A percentile compares a stretch with the other conserved stretches of the same genome.
These are phyloP conservation scores for Macaca nemestrina DNA, from an alignment of 2,113 vertebrate genomes.

Conservation along the genomic window DNA sequence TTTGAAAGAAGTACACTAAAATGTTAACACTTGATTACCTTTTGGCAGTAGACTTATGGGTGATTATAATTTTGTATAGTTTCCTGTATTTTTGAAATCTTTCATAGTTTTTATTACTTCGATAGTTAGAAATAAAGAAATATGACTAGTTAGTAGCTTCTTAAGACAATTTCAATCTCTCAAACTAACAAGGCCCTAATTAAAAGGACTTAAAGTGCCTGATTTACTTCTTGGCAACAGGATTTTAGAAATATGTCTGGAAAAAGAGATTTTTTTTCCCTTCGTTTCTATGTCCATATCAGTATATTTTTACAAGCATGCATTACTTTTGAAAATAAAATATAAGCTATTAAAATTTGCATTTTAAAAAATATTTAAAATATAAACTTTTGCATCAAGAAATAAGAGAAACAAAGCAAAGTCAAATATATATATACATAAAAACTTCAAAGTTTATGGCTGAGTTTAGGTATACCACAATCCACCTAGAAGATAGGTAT, in stretches of 20 bases:
- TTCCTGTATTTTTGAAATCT: conserved; percentile 26
- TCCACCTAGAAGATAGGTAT: conserved; percentile 51
- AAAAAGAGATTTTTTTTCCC: neutral
- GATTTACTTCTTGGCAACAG: conserved; percentile 4
- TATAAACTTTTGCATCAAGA: conserved; percentile 25
- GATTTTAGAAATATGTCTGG: conserved; percentile 23
- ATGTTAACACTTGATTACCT: neutral
- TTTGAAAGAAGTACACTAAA: conserved; percentile 13
- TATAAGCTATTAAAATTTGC: conserved; percentile 61
- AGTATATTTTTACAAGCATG: conserved; percentile 46
- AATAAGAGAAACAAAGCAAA: conserved; percentile 53
- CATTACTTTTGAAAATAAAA: conserved; percentile 70
- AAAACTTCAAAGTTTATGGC: conserved; percentile 64
- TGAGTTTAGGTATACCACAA: conserved; percentile 30
- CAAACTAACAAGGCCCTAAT: neutral
- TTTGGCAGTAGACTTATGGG: neutral
- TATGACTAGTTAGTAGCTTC: neutral
- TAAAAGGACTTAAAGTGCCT: conserved; percentile 45
- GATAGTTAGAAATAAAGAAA: conserved; percentile 44
- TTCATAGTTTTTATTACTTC: neutral
- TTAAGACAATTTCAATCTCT: conserved; percentile 17
- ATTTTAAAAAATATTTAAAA: conserved; percentile 64
- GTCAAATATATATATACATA: neutral
- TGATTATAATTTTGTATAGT: conserved; percentile 19
- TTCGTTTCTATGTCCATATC: conserved; percentile 33